phyloP scores from a whole-genome alignment of 2,888 invertebrate species.

The Nemurella pictetii region DNA sequence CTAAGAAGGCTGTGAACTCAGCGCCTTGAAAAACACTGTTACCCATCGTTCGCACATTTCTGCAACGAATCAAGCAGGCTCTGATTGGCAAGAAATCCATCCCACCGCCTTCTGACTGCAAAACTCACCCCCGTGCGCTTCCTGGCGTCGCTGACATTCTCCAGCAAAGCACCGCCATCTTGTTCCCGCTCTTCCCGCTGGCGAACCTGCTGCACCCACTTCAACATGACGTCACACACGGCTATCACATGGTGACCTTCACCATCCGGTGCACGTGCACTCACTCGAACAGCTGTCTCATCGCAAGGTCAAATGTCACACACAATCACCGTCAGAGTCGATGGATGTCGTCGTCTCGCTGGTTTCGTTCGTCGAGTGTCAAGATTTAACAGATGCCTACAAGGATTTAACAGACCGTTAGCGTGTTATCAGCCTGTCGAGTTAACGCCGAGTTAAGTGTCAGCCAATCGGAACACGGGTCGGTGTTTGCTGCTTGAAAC shows the following conservation, averaged over 20 bases:
- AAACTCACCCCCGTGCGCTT: constrained; percentile 20
- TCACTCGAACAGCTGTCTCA: neutral
- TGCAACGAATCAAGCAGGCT: neutral
- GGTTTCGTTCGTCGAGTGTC: no score
- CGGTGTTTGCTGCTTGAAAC: no score
- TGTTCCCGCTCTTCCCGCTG: neutral
- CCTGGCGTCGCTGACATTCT: constrained; percentile 1
- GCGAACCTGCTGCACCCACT: constrained; percentile 9
- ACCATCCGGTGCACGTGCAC: no score
- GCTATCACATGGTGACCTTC: neutral
- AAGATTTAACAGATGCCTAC: no score
- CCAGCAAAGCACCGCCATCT: neutral
- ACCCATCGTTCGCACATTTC: neutral
- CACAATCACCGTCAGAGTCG: no score
- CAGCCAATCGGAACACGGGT: no score
- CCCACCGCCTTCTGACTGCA: no score
- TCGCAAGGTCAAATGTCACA: no score
- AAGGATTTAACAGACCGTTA: no score
- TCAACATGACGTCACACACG: neutral
- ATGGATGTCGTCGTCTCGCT: no score
- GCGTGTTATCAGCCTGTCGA: no score
- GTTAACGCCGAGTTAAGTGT: no score
- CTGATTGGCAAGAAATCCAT: neutral
- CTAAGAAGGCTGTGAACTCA: neutral
- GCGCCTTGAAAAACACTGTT: neutral